Evolutionary conservation across 2,113 vertebrate genomes (phyloP).

Genomic region (Phyllopteryx taeniolatus): DNA sequence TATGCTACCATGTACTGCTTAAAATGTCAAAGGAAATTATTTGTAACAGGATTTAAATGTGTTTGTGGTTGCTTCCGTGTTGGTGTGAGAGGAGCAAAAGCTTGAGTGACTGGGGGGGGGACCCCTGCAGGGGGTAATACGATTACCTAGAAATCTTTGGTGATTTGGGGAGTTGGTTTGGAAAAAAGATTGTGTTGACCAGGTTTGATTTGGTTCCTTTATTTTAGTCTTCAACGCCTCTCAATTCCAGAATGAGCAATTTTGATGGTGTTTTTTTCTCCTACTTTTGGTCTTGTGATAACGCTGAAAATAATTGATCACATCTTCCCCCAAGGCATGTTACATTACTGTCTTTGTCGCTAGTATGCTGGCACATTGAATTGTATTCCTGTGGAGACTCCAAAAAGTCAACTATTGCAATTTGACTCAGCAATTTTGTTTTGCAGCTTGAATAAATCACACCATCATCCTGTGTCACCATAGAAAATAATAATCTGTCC

Average conservation of each 20-base stretch:
- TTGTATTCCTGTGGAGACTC: not conserved
- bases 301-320: conserved; percentile 7
- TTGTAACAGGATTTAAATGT: not conserved
- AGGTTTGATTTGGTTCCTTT: conserved; percentile 32
- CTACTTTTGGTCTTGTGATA: not conserved
- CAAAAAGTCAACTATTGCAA: not conserved
- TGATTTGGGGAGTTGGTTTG: conserved; percentile 24
- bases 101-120: conserved; percentile 1
- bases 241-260: not conserved
- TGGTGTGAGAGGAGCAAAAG: conserved; percentile 9
- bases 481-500: not conserved
- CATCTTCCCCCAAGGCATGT: not conserved
- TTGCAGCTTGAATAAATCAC: not conserved
- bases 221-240: conserved; percentile 2
- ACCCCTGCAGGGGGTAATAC: conserved; percentile 46
- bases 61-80: not conserved
- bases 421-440: not conserved
- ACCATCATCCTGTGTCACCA: not conserved
- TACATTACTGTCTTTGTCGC: not conserved
- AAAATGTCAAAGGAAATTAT: conserved; percentile 6
- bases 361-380: not conserved
- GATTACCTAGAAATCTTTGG: conserved; percentile 48
- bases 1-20: not conserved
- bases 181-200: conserved; percentile 13
- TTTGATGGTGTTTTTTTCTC: not conserved